Evolutionary conservation across 2,113 vertebrate species (phyloP).

Genomic region (Embiotoca jacksoni): DNA sequence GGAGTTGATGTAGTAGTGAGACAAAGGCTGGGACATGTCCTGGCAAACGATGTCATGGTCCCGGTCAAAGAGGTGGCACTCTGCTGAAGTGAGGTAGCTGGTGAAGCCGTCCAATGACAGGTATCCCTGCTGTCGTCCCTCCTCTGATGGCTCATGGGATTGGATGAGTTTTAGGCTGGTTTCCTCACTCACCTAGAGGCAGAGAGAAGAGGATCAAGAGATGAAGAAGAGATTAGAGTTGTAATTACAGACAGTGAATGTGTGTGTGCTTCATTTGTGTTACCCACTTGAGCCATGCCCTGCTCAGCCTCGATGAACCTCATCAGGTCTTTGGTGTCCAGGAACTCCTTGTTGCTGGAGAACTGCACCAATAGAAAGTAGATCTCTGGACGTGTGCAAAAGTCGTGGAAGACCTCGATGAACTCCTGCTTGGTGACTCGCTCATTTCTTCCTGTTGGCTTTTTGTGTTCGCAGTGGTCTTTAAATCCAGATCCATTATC

Average conservation of each 20-base stretch:
- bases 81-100: conserved; percentile 93
- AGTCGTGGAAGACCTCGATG: conserved; percentile 94
- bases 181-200: conserved; percentile 89
- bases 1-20: conserved; percentile 96
- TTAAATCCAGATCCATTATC: conserved; percentile 46
- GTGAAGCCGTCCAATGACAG: conserved; percentile 95
- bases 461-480: conserved; percentile 48
- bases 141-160: conserved; percentile 90
- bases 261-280: background rate
- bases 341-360: conserved; percentile 98
- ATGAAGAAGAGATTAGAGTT: background rate
- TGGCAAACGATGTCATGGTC: conserved; percentile 93
- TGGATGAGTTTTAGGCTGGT: conserved; percentile 92
- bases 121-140: conserved; percentile 90
- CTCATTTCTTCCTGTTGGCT: conserved; percentile 25
- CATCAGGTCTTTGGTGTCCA: conserved; percentile 95
- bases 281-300: conserved; percentile 91
- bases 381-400: conserved; percentile 96
- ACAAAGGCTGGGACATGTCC: conserved; percentile 94
- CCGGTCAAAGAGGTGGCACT: conserved; percentile 93
- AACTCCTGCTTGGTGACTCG: conserved; percentile 90
- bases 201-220: background rate
- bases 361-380: conserved; percentile 98
- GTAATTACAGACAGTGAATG: background rate
- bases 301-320: conserved; percentile 97